These are phyloP conservation scores for Sarcophaga variegata DNA, from an alignment of 2,888 invertebrate genomes.

Conservation along the genomic window DNA sequence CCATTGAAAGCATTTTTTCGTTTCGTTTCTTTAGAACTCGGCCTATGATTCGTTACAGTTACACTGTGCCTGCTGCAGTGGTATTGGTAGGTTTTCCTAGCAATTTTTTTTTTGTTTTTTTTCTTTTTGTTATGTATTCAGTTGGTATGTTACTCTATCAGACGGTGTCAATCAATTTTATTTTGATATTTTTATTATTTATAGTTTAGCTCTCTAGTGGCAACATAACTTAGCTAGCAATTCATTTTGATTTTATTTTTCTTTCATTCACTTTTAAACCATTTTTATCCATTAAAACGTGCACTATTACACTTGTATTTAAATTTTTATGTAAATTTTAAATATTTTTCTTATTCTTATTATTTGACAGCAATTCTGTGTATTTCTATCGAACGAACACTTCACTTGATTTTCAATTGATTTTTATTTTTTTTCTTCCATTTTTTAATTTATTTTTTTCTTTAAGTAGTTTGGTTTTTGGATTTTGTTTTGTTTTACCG, in stretches of 20 bases:
- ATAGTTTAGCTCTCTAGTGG: conserved; percentile 38
- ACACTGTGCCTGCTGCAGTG: not conserved
- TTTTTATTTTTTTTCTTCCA: not conserved
- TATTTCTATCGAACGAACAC: not conserved
- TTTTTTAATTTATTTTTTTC: not conserved
- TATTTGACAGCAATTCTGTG: conserved; percentile 27
- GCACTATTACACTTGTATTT: conserved; percentile 32
- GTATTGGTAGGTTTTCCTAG: not conserved
- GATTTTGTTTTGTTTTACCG: too few species aligned
- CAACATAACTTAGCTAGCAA: not conserved
- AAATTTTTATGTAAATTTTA: conserved; percentile 60
- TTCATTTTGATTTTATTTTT: not conserved
- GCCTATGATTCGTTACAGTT: not conserved
- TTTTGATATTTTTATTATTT: conserved; percentile 66
- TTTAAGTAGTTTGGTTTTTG: conserved; percentile 34
- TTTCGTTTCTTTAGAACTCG: too few species aligned
- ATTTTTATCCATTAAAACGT: too few species aligned
- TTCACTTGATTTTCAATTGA: not conserved
- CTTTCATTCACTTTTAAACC: not conserved
- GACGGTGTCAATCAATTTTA: conserved; percentile 67
- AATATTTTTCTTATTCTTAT: not conserved
- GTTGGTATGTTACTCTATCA: conserved; percentile 22
- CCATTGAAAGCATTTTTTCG: not conserved
- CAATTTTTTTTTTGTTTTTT: too few species aligned
- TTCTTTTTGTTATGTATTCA: not conserved